These are phyloP conservation scores for Caranx melampygus DNA, from an alignment of 2,113 vertebrate genomes.

Conservation along the genomic window DNA sequence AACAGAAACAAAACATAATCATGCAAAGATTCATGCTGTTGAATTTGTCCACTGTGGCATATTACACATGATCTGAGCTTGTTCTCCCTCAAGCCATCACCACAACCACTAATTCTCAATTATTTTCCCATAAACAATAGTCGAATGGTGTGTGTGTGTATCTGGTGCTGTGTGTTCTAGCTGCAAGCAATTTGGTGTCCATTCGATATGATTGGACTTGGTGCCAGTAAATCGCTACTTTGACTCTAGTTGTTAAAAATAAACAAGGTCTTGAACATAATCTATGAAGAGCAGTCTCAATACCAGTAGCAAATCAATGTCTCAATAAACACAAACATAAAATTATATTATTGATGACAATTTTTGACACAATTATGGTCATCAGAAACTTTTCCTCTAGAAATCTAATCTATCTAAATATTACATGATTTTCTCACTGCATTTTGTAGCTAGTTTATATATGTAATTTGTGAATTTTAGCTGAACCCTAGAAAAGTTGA, in stretches of 20 bases:
- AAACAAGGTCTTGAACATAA: background rate
- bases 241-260: background rate
- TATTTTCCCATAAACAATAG: background rate
- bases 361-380: background rate
- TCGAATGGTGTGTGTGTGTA: background rate
- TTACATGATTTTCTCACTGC: background rate
- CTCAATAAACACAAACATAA: slow-evolving; percentile 1
- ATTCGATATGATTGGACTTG: background rate
- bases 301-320: background rate
- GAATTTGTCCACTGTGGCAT: background rate
- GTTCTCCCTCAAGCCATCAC: background rate
- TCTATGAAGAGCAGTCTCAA: background rate
- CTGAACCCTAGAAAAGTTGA: background rate
- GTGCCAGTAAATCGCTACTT: background rate
- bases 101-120: background rate
- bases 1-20: background rate
- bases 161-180: no score
- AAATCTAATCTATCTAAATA: background rate
- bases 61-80: background rate
- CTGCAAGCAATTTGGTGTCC: background rate
- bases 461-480: background rate
- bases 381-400: background rate
- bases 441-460: background rate
- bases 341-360: background rate
- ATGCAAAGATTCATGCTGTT: background rate